These are phyloP conservation scores for Jacana jacana DNA, from an alignment of 2,113 vertebrate species.

Conservation along the genomic window DNA sequence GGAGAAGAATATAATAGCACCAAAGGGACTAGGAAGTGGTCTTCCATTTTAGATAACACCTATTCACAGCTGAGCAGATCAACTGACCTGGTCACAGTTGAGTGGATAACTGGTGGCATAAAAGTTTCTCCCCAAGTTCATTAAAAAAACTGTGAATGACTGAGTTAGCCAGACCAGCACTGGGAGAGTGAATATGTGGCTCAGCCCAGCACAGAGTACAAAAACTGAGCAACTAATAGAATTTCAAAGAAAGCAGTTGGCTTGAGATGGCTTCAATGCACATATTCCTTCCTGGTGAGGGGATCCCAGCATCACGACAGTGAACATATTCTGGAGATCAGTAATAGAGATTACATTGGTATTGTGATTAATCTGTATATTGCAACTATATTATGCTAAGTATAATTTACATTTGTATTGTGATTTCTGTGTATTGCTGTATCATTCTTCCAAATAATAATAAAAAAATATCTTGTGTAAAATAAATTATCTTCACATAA, in stretches of 20 bases:
- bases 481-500: neutral
- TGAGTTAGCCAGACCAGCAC: neutral
- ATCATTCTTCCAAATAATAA: neutral
- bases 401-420: neutral
- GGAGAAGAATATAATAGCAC: neutral
- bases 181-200: rapidly evolving
- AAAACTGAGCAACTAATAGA: neutral
- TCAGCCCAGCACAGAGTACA: neutral
- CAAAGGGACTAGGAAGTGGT: neutral
- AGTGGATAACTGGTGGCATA: neutral
- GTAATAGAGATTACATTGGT: neutral
- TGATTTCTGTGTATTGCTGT: neutral
- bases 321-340: rapidly evolving
- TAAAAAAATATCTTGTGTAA: neutral
- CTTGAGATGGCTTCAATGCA: neutral
- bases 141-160: neutral
- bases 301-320: no score
- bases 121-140: neutral
- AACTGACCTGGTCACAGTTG: neutral
- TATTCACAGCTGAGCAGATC: neutral
- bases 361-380: neutral
- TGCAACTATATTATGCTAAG: neutral
- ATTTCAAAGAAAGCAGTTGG: neutral
- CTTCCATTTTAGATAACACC: neutral
- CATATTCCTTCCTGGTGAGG: no score